phyloP scores from a whole-genome alignment of 2,113 vertebrate species.

The Vombatus ursinus region DNA sequence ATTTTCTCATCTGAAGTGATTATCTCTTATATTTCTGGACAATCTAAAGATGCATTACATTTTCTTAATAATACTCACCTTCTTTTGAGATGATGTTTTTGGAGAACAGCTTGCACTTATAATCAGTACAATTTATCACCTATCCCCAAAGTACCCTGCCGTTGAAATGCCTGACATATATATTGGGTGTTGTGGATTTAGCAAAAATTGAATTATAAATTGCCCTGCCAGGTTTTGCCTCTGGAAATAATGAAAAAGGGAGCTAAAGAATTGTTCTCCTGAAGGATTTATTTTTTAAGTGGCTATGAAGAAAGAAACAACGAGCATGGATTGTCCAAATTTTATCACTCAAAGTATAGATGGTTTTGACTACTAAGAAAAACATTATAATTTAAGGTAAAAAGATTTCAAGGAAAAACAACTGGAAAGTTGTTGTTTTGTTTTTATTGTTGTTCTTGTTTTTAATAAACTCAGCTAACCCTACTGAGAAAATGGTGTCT shows the following conservation, averaged over 20 bases:
- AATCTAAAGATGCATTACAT: slow-evolving; percentile 87
- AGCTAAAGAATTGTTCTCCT: slow-evolving; percentile 85
- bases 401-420: slow-evolving; percentile 58
- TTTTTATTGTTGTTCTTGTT: background rate
- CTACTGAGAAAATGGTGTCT: slow-evolving; percentile 2
- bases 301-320: slow-evolving; percentile 83
- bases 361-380: slow-evolving; percentile 72
- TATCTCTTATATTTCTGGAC: slow-evolving; percentile 86
- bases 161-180: slow-evolving; percentile 98
- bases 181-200: slow-evolving; percentile 96
- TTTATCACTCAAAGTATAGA: slow-evolving; percentile 79
- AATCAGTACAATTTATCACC: slow-evolving; percentile 92
- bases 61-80: slow-evolving; percentile 85
- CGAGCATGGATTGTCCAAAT: slow-evolving; percentile 79
- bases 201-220: slow-evolving; percentile 95
- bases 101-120: slow-evolving; percentile 89
- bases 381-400: slow-evolving; percentile 64
- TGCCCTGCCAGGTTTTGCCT: slow-evolving; percentile 91
- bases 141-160: slow-evolving; percentile 88
- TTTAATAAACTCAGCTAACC: background rate
- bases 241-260: slow-evolving; percentile 91
- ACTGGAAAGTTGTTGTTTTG: slow-evolving; percentile 14
- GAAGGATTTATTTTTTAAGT: slow-evolving; percentile 87
- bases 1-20: slow-evolving; percentile 81
- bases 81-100: slow-evolving; percentile 87